These are phyloP conservation scores for Trichogramma evanescens DNA, from an alignment of 2,888 invertebrate species.

Conservation along the genomic window DNA sequence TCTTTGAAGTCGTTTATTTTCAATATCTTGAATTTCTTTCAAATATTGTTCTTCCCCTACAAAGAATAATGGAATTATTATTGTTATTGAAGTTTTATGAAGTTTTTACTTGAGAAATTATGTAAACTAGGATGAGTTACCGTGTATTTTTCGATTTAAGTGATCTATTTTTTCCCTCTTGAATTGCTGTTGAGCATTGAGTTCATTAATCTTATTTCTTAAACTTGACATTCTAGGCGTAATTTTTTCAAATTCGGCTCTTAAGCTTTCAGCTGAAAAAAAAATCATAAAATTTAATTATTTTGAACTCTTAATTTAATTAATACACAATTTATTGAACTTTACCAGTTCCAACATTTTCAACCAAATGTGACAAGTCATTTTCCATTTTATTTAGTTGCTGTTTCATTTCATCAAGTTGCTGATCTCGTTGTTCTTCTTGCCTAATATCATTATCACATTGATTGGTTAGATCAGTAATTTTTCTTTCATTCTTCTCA, in stretches of 20 bases:
- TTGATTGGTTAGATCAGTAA: conserved; percentile 30
- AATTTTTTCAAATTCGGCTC: background rate
- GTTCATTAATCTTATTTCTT: conserved; percentile 1
- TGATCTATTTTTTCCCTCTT: conserved; percentile 8
- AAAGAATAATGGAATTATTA: conserved; percentile 16
- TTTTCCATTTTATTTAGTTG: conserved; percentile 52
- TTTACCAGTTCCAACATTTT: conserved; percentile 52
- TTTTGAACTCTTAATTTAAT: background rate
- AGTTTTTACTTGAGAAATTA: background rate
- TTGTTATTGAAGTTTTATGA: background rate
- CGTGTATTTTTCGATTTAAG: conserved; percentile 10
- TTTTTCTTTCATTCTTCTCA: conserved; percentile 26
- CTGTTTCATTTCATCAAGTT: conserved; percentile 48
- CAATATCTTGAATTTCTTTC: conserved; percentile 49
- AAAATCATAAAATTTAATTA: background rate
- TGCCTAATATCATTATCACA: conserved; percentile 48
- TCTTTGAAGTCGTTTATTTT: conserved; percentile 51
- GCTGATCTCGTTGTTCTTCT: conserved; percentile 50
- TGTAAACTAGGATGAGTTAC: conserved; percentile 2
- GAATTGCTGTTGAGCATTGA: conserved; percentile 4
- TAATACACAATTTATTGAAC: conserved; percentile 1
- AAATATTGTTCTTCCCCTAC: conserved; percentile 42
- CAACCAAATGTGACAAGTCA: conserved; percentile 47
- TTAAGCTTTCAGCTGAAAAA: conserved; percentile 12
- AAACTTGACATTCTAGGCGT: conserved; percentile 2